Evolutionary conservation across 2,113 vertebrate species (phyloP).

Genomic region (Cinclus mexicanus): DNA sequence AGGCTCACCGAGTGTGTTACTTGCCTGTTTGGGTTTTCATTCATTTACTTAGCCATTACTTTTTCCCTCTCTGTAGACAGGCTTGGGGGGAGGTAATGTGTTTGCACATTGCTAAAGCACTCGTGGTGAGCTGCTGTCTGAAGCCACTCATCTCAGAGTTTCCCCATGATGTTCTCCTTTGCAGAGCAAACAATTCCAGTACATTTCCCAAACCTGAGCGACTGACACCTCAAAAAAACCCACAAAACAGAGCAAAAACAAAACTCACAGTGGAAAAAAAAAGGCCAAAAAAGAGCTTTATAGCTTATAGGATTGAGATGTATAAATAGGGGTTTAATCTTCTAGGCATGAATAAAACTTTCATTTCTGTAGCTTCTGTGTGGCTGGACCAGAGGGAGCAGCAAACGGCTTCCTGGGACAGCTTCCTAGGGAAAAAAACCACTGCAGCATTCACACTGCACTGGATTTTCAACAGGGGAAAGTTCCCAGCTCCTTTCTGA

Average conservation of each 20-base stretch:
- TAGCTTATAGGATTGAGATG: background rate
- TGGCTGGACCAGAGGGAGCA: background rate
- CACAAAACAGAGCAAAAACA: background rate
- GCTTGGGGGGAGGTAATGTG: background rate
- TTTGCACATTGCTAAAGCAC: background rate
- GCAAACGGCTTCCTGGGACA: background rate
- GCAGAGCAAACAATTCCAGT: background rate
- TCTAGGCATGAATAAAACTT: background rate
- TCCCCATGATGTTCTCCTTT: rapidly evolving
- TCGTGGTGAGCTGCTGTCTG: background rate
- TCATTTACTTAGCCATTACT: background rate
- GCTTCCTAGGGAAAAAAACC: background rate
- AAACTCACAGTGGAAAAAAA: background rate
- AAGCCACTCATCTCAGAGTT: background rate
- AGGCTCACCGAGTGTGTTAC: background rate
- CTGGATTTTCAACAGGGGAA: background rate
- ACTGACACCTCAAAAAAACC: background rate
- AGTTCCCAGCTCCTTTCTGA: background rate
- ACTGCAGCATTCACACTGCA: background rate
- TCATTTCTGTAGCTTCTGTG: background rate
- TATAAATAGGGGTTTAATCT: background rate
- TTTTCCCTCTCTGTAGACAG: background rate
- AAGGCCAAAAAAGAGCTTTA: background rate
- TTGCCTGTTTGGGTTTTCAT: background rate
- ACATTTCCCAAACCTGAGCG: background rate